Conservation (phyloP, 2,797 vertebrate genomes). For the Halcyon smyrnensis region DNA sequence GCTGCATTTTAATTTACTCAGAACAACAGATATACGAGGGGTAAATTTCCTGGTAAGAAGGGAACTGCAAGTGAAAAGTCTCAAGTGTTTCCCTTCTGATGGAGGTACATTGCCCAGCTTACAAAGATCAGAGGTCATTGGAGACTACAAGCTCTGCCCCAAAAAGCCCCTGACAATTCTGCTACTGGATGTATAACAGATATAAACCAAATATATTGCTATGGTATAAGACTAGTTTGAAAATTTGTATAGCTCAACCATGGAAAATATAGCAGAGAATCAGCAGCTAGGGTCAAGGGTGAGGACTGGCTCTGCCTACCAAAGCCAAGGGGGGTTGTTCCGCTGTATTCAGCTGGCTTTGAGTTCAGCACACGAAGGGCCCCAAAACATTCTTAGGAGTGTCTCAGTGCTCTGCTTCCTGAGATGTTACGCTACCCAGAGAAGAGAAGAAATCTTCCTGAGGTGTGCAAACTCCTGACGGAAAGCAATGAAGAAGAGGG, state of each 20-base stretch:
- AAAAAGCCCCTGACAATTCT: neutral
- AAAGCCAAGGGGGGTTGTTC: neutral
- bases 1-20: neutral
- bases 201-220: neutral
- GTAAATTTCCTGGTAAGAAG: neutral
- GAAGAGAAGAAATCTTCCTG: neutral
- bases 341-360: neutral
- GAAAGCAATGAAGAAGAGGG: neutral
- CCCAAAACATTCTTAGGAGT: neutral
- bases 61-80: neutral
- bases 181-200: neutral
- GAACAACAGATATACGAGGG: neutral
- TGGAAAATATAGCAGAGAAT: neutral
- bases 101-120: neutral
- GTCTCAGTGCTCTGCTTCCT: neutral
- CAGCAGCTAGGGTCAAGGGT: neutral
- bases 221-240: neutral
- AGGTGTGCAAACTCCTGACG: neutral
- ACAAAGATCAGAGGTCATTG: neutral
- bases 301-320: neutral
- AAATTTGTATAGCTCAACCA: neutral
- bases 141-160: neutral
- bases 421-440: accelerated
- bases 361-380: neutral
- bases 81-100: neutral